Evolutionary conservation across 2,888 invertebrate genomes (phyloP).

Genomic region (Agrilus mali): DNA sequence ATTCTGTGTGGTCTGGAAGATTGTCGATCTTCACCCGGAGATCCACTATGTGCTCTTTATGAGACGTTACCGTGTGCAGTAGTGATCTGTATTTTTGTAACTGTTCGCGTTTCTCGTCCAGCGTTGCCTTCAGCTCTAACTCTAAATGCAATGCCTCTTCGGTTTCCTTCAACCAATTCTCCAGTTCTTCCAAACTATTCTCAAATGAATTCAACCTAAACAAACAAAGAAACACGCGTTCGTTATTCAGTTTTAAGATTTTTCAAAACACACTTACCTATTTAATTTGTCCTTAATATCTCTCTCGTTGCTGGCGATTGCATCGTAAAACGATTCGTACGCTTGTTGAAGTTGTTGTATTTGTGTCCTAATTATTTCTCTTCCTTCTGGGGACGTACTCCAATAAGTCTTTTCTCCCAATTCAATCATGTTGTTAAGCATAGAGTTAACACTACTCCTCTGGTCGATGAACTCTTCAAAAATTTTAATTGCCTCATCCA

Average conservation of each 20-base stretch:
- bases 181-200: conserved; percentile 66
- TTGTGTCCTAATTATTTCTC: conserved; percentile 72
- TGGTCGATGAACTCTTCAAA: conserved; percentile 63
- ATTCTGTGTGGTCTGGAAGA: conserved; percentile 65
- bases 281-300: conserved; percentile 73
- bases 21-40: conserved; percentile 67
- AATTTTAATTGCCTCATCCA: conserved; percentile 30
- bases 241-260: neutral
- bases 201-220: conserved; percentile 79
- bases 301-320: conserved; percentile 62
- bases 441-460: conserved; percentile 58
- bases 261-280: conserved; percentile 24
- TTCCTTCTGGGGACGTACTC: conserved; percentile 75
- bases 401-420: conserved; percentile 78
- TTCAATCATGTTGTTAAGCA: conserved; percentile 76
- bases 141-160: conserved; percentile 66
- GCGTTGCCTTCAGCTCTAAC: conserved; percentile 67
- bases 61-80: conserved; percentile 70
- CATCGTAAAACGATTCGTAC: conserved; percentile 70
- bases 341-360: conserved; percentile 73
- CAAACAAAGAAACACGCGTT: conserved; percentile 1
- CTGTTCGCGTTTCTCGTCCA: conserved; percentile 86
- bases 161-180: conserved; percentile 64
- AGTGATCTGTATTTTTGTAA: conserved; percentile 70
- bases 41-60: conserved; percentile 75